Evolutionary conservation across 2,797 vertebrate genomes (phyloP).

Genomic region (Typhlichthys subterraneus): DNA sequence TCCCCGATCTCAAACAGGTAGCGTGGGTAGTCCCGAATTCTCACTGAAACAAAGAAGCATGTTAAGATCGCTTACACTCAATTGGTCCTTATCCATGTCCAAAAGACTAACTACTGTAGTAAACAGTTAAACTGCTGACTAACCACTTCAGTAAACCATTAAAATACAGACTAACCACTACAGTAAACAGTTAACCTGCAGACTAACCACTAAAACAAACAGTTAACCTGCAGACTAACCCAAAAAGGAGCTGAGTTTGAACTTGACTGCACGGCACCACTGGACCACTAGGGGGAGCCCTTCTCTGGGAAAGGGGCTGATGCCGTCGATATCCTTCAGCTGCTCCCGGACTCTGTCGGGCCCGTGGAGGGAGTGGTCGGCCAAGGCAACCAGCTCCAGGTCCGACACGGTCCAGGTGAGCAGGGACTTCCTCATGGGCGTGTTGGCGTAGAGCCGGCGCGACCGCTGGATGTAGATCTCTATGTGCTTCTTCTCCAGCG

Average conservation of each 20-base stretch:
- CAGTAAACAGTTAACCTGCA: too few relatives aligned
- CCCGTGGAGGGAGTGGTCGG: slow-evolving; percentile 88
- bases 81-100: background rate
- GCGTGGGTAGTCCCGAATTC: slow-evolving; percentile 95
- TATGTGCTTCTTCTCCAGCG: slow-evolving; percentile 96
- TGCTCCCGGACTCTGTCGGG: slow-evolving; percentile 86
- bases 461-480: slow-evolving; percentile 99
- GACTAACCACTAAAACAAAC: background rate
- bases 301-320: slow-evolving; percentile 90
- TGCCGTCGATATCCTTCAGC: slow-evolving; percentile 86
- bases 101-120: too few relatives aligned
- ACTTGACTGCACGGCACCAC: slow-evolving; percentile 93
- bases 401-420: slow-evolving; percentile 91
- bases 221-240: slow-evolving; percentile 73
- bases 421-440: slow-evolving; percentile 93
- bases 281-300: slow-evolving; percentile 90
- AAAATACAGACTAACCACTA: slow-evolving; percentile 73
- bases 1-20: slow-evolving; percentile 97
- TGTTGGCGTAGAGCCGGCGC: slow-evolving; percentile 92
- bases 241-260: slow-evolving; percentile 85
- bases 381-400: slow-evolving; percentile 87
- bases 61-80: background rate
- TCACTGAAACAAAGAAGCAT: slow-evolving; percentile 75
- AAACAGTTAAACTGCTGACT: too few relatives aligned
- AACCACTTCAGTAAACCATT: background rate